phyloP scores from a whole-genome alignment of 2,888 invertebrate genomes.

The Polyommatus iphigenia region DNA sequence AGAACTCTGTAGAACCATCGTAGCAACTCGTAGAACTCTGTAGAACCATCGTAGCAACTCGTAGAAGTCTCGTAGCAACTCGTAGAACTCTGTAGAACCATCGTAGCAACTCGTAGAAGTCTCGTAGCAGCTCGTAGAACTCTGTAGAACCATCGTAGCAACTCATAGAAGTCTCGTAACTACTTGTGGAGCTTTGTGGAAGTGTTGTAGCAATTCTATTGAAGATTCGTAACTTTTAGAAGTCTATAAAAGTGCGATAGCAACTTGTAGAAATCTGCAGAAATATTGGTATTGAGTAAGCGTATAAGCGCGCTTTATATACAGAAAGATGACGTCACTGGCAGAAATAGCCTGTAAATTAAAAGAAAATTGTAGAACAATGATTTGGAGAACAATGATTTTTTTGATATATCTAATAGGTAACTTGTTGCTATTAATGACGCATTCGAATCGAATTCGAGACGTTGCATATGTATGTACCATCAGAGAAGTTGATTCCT shows the following conservation, averaged over 20 bases:
- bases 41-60: too few species aligned
- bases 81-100: too few species aligned
- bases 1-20: background rate
- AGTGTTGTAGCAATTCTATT: background rate
- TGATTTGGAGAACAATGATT: too few species aligned
- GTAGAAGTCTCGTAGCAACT: background rate
- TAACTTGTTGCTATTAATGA: too few species aligned
- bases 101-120: background rate
- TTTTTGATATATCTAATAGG: too few species aligned
- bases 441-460: background rate
- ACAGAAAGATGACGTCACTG: too few species aligned
- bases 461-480: background rate
- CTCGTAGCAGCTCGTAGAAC: background rate
- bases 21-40: background rate
- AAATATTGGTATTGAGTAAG: background rate
- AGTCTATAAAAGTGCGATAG: background rate
- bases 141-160: background rate
- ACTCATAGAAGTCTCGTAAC: background rate
- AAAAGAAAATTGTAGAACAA: too few species aligned
- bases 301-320: too few species aligned
- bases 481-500: too few species aligned
- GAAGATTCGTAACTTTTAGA: background rate
- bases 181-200: too few species aligned
- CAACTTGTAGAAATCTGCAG: background rate
- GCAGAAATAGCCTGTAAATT: background rate